These are phyloP conservation scores for Eurytoma adleriae DNA, from an alignment of 2,888 invertebrate species.

Conservation along the genomic window DNA sequence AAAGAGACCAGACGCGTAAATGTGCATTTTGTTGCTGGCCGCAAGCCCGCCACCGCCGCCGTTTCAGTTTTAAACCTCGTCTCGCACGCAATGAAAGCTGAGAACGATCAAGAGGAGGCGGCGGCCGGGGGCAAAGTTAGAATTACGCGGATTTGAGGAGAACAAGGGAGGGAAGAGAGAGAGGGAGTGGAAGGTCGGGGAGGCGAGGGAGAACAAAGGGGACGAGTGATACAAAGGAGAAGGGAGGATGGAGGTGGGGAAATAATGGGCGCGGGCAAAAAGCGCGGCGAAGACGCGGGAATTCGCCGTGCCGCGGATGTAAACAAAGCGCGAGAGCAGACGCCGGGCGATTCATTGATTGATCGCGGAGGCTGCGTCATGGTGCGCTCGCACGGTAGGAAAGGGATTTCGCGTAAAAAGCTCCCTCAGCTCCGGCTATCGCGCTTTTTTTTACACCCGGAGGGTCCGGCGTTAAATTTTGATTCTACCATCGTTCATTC, in stretches of 20 bases:
- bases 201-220: not conserved
- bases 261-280: not conserved
- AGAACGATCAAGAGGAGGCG: constrained; percentile 10
- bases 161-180: constrained; percentile 3
- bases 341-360: constrained; percentile 1
- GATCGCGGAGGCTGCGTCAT: not conserved
- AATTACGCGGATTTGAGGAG: constrained; percentile 33
- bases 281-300: no score
- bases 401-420: no score
- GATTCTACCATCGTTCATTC: no score
- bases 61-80: constrained; percentile 38
- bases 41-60: constrained; percentile 16
- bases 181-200: not conserved
- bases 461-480: no score
- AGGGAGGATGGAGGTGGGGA: not conserved
- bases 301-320: not conserved
- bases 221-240: not conserved
- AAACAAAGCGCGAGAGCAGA: not conserved
- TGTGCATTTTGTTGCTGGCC: constrained; percentile 49
- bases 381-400: not conserved
- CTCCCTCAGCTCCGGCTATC: no score
- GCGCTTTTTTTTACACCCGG: no score
- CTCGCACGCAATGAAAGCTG: constrained; percentile 42
- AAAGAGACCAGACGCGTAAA: constrained; percentile 50
- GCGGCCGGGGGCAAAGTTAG: not conserved